Evolutionary conservation across 2,797 vertebrate species (phyloP), one percentile per base, ranked within the genome.

Genomic region (Manis crassicaudata): DNA sequence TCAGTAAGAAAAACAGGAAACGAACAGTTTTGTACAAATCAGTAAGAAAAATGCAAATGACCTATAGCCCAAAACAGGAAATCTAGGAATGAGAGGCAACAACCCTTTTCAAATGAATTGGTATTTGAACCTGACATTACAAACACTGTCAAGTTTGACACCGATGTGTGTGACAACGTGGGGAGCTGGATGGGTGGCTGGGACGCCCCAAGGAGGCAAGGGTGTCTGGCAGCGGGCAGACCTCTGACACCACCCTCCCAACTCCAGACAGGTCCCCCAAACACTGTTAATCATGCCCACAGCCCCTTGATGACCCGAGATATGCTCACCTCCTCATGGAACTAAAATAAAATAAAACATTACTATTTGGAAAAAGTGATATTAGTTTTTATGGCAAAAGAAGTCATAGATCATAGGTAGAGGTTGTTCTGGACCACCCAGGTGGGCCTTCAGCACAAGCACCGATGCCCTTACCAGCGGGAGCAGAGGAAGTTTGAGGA

Each of bases 341-440:
- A 46, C 46, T 46, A 46, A 46, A 46, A 10, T 46, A 46, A 46
- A 46, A 12, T 46, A 46, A 46, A 46, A 46, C 46, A 46, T 11
- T 46, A 46, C 46, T 35, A 32, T 1, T 6, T 3, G 50, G 56
- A 18, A 62, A 37, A 54, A 52, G 54, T 40, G 60, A 46, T 5
- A 16, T n/a, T 12, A 20, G 14, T 18, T 68, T n/a, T 7, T 3
- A 12, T 1, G 1, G 63, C 11, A 46, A 65, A 76, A n/a, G 46
- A 23, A 0, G 9, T 16, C n/a, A 35, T 43, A 60, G n/a, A 32
- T 13, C 17, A 4, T 46, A 40, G 60, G 54, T 27, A 29, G 29
- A n/a, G 50, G 67, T 23, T 2, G 11, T 3, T 54, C 43, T 56
- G 81, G 29, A 0, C n/a, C 2, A 0, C 3, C 6, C 9, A 1